Base-by-base conservation (phyloP, 2,888 invertebrate species). In the Philereme transversata region DNA sequence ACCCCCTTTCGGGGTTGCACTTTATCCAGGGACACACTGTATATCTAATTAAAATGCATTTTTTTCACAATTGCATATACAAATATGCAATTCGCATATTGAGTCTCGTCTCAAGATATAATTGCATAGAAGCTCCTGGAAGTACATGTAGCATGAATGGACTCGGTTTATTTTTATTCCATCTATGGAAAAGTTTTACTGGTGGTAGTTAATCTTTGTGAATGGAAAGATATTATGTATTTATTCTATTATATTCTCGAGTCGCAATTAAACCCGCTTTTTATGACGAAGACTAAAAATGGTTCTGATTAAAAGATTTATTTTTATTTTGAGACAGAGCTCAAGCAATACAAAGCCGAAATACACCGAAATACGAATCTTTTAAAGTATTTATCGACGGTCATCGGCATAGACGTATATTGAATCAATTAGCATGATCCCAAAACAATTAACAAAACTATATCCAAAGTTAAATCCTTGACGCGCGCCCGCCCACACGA, bases 401-500 rank as follows among this genome's bases (percentile, higher is more conserved):
- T 38, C 46, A 48, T 22, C n/a, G 33, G 51, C 55, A 43, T 56
- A 45, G 58, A 74, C 65, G 71, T 73, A 75, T 49, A 57, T 58
- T 77, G 76, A 82, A 83, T 78, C 76, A 81, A 83, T 82, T 79
- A 82, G 71, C 66, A 63, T 62, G 60, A 76, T 81, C 80, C 82
- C 75, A 82, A 89, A 87, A 88, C 86, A 88, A 88, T 87, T 84
- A 88, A 87, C 79, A 79, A 85, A 85, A 84, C 79, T 82, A 83
- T 85, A 87, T 84, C 65, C 79, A 72, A 77, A 79, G 78, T 82
- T 79, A 80, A 87, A 84, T 86, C 84, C 82, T 77, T 82, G 87
- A 87, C 86, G 83, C 79, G 81, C 82, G 88, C 87, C 90, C 90
- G 90, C 90, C 91, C 89, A 90, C 89, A 86, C 84, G 81, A 84